A percentile compares a stretch with the other conserved stretches of the same genome.
These are phyloP conservation scores for Macrostomum lignano DNA, from an alignment of 1,140 invertebrate genomes.

Conservation along the genomic window DNA sequence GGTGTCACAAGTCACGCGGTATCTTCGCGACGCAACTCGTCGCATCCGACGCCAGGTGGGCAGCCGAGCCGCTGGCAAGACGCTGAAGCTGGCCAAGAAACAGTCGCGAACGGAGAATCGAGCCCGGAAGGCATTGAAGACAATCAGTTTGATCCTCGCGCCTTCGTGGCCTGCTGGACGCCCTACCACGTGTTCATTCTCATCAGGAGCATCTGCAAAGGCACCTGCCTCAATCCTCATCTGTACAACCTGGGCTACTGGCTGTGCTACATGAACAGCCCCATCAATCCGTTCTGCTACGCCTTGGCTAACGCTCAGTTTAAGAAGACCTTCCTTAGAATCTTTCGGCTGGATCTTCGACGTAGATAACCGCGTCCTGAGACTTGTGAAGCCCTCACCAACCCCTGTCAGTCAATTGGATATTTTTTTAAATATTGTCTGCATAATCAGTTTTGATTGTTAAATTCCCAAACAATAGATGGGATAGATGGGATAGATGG, in stretches of 20 bases:
- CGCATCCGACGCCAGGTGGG: no score
- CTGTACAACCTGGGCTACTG: constrained; percentile 41
- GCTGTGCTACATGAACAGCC: constrained; percentile 88
- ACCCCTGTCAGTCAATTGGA: no score
- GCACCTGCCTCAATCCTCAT: constrained; percentile 3
- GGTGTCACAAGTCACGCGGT: no score
- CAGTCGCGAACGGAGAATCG: constrained; percentile 42
- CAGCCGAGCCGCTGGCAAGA: no score
- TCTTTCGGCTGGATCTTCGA: constrained; percentile 33
- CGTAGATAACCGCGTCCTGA: no score
- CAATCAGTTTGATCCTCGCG: constrained; percentile 60
- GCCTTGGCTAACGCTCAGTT: constrained; percentile 40
- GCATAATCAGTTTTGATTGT: no score
- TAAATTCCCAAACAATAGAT: no score
- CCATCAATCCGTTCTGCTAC: constrained; percentile 93
- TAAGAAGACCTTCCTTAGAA: constrained; percentile 4
- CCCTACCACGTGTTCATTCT: constrained; percentile 53
- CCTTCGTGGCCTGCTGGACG: constrained; percentile 87
- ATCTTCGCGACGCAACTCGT: no score
- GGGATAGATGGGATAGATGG: no score
- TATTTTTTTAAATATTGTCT: no score
- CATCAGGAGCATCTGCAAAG: constrained; percentile 15
- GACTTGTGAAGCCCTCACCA: no score
- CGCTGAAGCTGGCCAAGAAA: no score
- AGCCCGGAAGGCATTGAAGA: constrained; percentile 80